Base-by-base conservation (phyloP, 1,140 invertebrate species). In the Plodia interpunctella region DNA sequence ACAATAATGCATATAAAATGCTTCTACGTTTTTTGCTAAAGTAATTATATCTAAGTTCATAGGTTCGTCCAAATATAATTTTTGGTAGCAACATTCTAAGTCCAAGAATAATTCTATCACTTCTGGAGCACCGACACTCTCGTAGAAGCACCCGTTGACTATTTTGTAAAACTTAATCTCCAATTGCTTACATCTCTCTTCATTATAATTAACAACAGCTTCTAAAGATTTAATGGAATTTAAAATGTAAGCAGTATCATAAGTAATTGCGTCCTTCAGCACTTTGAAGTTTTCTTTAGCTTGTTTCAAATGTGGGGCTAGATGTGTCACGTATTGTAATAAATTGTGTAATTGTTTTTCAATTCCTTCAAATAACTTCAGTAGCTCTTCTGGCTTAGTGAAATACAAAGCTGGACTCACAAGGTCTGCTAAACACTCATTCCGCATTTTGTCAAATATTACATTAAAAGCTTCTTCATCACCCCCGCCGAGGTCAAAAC, bases 341-440 rank as follows among this genome's bases (percentile, higher is more conserved):
- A 86, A 78, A 66, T 87, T 63, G 49, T 82, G 63, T 19, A 84
- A 76, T 65, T 93, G 92, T 49, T 90, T 76, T 74, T 93, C 92
- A 68, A 93, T 92, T 6, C 87, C 82, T 54, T 81, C 78, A 60
- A 94, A 94, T 15, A 92, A 86, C 10, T 87, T 74, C 5, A 92
- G 74, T 13, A 94, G 71, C 49, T 94, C 90, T 18, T 75, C 62
- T 0, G 92, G 90, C 30, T 91, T 72, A 3, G 76, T 76, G 66
- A 94, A 93, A 68, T 91, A 93, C n/a, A 94, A 65, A 5, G 86
- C 83, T 20, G 92, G 90, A 19, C 88, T 78, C 5, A 85, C 67
- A 6, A 80, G 76, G 6, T 78, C 68, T 9, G 53, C 72, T 13
- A 74, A 72, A 51, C 80, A 86, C 63, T 92, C 90, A 17, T 82